Evolutionary conservation across 2,113 vertebrate species (phyloP), one percentile per base, ranked within the genome.

Genomic region (Psilopogon haemacephalus): DNA sequence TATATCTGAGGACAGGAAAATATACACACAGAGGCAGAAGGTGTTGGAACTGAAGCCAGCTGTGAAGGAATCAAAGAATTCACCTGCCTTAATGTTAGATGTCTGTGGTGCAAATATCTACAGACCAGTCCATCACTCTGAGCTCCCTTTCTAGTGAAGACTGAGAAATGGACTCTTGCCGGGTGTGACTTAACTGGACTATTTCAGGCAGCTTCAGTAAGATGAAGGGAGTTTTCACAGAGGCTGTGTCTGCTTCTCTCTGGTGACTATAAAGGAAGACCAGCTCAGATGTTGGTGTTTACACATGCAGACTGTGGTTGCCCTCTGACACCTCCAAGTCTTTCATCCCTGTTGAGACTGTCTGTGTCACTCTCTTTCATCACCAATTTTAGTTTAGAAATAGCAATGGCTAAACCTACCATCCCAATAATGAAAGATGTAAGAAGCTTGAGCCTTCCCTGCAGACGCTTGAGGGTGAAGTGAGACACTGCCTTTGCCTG

Each of bases 11-110:
- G 82, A 77, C 13, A 54, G 56, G 21, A 56, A 86, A 48, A 88
- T 85, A 60, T 63, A 58, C 54, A 44, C 30, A 19, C 12, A 71
- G 38, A 80, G 35, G 52, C 60, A 88, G 72, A 54, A 83, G 79
- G 48, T 68, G 76, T 8, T 94, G 58, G 56, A 95, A 58, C 69
- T 60, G 44, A 71, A 68, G 35, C 56, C 68, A 83, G 24, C 56
- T 77, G 50, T 38, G 18, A 48, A 88, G 35, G 48, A 94, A 94
- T 95, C 84, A 95, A 93, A 95, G 69, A 64, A 82, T 89, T 80
- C 23, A 28, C 71, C 72, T 90, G 32, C 83, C 85, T 91, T 91
- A 85, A 83, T 71, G 62, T 90, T 76, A 56, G 83, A 35, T 68
- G 48, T 44, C 83, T 93, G 75, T 58, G 76, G 59, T 93, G 69